phyloP scores from a whole-genome alignment of 2,888 invertebrate genomes.

The Dynastes tityus region DNA sequence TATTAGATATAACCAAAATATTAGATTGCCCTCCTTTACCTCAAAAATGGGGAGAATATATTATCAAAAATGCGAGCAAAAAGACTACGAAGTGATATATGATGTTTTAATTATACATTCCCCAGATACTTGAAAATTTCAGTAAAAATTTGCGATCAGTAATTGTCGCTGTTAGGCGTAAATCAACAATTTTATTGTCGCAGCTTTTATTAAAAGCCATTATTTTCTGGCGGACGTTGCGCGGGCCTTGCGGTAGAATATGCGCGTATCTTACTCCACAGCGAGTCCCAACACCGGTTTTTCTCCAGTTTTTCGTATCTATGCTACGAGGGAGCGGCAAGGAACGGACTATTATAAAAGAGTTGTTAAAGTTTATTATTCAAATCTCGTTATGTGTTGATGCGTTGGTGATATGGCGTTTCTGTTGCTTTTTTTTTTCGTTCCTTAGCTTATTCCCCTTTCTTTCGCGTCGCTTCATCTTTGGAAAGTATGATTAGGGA shows the following conservation, averaged over 20 bases:
- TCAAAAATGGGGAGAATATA: neutral
- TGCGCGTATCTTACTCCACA: conserved; percentile 58
- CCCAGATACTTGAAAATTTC: conserved; percentile 66
- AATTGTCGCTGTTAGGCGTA: conserved; percentile 70
- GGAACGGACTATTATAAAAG: conserved; percentile 53
- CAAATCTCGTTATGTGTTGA: conserved; percentile 45
- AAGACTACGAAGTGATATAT: conserved; percentile 62
- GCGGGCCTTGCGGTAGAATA: conserved; percentile 64
- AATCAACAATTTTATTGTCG: conserved; percentile 72
- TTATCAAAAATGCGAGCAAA: conserved; percentile 22
- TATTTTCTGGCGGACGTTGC: conserved; percentile 65
- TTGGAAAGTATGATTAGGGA: conserved; percentile 8
- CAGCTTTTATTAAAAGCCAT: conserved; percentile 72
- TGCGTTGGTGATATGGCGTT: conserved; percentile 46
- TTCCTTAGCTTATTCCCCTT: neutral
- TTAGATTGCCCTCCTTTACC: neutral
- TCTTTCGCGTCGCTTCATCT: neutral
- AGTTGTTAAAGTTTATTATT: conserved; percentile 47
- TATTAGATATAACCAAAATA: conserved; percentile 1
- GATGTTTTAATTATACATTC: conserved; percentile 69
- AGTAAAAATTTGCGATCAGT: conserved; percentile 69
- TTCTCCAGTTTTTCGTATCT: conserved; percentile 12
- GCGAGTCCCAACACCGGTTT: conserved; percentile 18
- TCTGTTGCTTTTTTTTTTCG: conserved; percentile 3
- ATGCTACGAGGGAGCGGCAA: neutral